Base-by-base conservation (phyloP, 2,113 vertebrate genomes). In the Gallinago undulata region DNA sequence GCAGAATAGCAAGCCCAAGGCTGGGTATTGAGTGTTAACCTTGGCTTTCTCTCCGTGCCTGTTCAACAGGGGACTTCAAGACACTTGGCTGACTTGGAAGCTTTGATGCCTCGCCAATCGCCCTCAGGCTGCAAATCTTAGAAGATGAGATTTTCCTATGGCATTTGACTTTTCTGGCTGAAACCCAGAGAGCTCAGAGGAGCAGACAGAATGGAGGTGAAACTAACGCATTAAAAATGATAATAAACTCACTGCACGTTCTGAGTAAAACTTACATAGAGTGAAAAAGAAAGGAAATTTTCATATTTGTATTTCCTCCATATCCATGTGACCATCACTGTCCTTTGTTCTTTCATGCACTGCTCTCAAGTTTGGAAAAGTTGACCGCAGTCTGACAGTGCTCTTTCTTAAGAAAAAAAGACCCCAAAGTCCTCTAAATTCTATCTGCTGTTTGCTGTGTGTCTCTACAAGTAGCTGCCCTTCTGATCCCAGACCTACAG, bases 151-250 rank as follows among this genome's bases (percentile, higher is more conserved):
- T 96, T 67, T 93, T 94, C 68, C 80, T 87, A 53, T 78, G 77
- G 87, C 27, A 0, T 94, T 96, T 94, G 73, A 93, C 76, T 92
- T 92, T 59, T 84, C 75, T 91, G 87, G 78, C 77, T 86, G 87
- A 83, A 96, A 69, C 45, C 50, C 78, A 85, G 70, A 60, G 17
- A 82, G 70, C 72, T 90, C 57, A 41, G 74, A 76, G 74, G 11
- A 74, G 22, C 45, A 84, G 55, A 77, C 2, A 80, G 77, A 86
- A 48, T 2, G 24, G 43, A 74, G 41, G 37, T 84, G n/a, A 91
- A 83, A 89, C 45, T 47, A 95, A 77, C 11, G 30, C 66, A 28
- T 37, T 90, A 45, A 62, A 92, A 93, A 85, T 62, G 2, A 9
- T 50, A 85, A 91, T 25, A 85, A 43, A 63, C 33, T 86, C 87